Conservation (phyloP, 2,888 invertebrate genomes). For the Uropetala carovei region DNA sequence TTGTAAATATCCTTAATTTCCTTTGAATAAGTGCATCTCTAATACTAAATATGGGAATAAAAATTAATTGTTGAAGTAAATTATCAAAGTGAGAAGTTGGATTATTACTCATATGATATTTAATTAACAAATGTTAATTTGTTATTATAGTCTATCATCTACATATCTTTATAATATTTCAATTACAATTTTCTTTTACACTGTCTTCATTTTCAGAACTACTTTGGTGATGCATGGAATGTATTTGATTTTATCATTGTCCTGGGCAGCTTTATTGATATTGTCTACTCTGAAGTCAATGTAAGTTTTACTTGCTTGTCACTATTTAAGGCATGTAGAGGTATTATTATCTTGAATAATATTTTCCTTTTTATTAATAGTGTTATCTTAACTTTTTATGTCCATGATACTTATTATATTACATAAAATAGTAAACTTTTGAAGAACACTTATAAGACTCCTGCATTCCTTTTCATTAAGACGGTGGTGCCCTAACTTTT, state of each 20-base stretch:
- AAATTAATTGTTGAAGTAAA: too few relatives aligned
- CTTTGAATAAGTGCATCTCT: too few relatives aligned
- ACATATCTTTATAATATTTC: background rate
- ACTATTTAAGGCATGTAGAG: background rate
- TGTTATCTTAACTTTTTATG: background rate
- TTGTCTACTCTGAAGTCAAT: constrained; percentile 96
- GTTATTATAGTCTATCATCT: background rate
- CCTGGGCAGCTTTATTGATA: constrained; percentile 97
- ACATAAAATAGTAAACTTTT: too few relatives aligned
- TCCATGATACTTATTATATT: background rate
- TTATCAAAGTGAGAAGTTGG: too few relatives aligned
- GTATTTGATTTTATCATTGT: constrained; percentile 98
- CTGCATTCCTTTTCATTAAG: too few relatives aligned
- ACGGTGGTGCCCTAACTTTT: background rate
- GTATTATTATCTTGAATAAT: background rate
- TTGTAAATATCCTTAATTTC: too few relatives aligned
- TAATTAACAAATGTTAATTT: background rate
- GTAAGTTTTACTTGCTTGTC: constrained; percentile 80
- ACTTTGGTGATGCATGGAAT: constrained; percentile 99
- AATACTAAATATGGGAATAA: too few relatives aligned
- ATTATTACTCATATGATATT: too few relatives aligned
- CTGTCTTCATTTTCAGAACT: constrained; percentile 82
- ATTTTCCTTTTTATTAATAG: background rate
- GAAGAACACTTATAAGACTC: too few relatives aligned
- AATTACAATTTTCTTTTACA: constrained; percentile 47